These are phyloP conservation scores for Calcarius ornatus DNA, from an alignment of 2,113 vertebrate species.

Conservation along the genomic window DNA sequence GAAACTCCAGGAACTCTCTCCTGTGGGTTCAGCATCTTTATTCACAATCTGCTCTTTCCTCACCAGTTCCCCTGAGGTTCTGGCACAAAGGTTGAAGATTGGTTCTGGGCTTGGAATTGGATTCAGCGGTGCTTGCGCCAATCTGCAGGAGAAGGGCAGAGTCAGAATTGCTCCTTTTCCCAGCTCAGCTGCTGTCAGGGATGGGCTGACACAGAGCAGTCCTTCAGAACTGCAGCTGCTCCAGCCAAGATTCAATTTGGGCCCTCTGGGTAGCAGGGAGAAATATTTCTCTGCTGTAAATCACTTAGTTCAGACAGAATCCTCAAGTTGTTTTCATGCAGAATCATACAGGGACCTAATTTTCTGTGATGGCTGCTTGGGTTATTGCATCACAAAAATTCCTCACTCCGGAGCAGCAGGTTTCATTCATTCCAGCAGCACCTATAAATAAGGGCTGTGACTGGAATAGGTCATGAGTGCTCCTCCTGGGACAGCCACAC, in stretches of 20 bases:
- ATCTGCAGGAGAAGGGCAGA: neutral
- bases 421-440: conserved; percentile 3
- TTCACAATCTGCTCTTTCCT: neutral
- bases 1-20: neutral
- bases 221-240: neutral
- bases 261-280: neutral
- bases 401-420: neutral
- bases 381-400: conserved; percentile 27
- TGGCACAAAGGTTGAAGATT: neutral
- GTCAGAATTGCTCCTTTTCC: neutral
- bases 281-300: conserved; percentile 24
- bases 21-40: neutral
- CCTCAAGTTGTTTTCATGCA: conserved; percentile 18
- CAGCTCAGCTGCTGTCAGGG: neutral
- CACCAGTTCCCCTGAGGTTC: neutral
- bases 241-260: neutral
- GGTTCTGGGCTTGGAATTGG: neutral
- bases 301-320: neutral
- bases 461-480: neutral
- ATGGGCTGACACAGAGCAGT: neutral
- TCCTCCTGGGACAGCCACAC: neutral
- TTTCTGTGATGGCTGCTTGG: neutral
- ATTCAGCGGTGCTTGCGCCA: neutral
- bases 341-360: conserved; percentile 9
- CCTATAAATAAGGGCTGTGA: conserved; percentile 25